Evolutionary conservation across 2,888 invertebrate species (phyloP), one percentile per base, ranked within the genome.

Genomic region (Drosophila birchii): DNA sequence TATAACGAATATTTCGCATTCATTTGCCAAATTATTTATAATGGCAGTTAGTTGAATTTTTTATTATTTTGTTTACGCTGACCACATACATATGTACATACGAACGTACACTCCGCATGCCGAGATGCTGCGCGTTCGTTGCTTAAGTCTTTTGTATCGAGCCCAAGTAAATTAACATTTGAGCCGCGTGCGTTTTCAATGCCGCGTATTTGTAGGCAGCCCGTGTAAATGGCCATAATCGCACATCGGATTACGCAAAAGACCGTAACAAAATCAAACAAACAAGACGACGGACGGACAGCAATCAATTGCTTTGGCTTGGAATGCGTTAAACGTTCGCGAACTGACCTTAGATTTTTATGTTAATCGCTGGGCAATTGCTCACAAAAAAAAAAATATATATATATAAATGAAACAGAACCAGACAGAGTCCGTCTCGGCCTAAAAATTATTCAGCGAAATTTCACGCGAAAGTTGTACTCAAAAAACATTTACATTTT

Each of bases 151-250:
- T 75, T 80, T 56, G 73, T 55, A 54, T 80, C 11, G 51, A 36
- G 39, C 23, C 38, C 58, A 59, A 39, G n/a, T 26, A 38, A 38
- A 49, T 68, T 70, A 58, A 62, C 73, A 71, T 73, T 71, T 49
- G 36, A 45, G 41, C 45, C 44, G 45, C 62, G 53, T 61, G 47
- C 67, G 34, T 79, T 82, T 82, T 82, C 88, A 83, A 86, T 83
- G 83, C 78, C 81, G 83, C 61, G 39, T 66, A 78, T 80, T 79
- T 69, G 76, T 76, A 81, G 62, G 71, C 76, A 47, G 45, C 32
- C 64, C 87, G 78, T 78, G 85, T 78, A 86, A 85, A 77, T 79
- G 66, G 67, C 73, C 67, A 79, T 78, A 75, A 83, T 66, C 70
- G 64, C 53, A 59, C 63, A 60, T 57, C 62, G 47, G 74, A 60